Evolutionary conservation across 1,140 invertebrate genomes (phyloP), one percentile per base, ranked within the genome.

Genomic region (Hermatobates lingyangjiaoensis): DNA sequence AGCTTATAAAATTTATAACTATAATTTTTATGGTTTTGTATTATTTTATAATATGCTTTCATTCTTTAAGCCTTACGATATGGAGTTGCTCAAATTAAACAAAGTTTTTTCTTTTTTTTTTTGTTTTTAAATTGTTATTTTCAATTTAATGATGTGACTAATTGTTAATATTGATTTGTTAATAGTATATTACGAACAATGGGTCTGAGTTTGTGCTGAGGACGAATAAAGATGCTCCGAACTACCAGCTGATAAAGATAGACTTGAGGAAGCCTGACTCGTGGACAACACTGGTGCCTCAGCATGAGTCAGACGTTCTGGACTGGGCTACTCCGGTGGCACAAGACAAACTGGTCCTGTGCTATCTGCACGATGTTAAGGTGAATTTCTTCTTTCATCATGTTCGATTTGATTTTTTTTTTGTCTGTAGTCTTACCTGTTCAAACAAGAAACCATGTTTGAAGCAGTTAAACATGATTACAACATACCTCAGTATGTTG

Each of bases 361-460:
- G 82, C 63, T 98, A 97, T 64, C 79, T 96, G 40, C 75, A 87
- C 64, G 89, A 98, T 77, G 94, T 98, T 3, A 96, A 95, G 74
- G 89, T 85, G 68, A 65, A 53, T 39, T 44, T 20, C 28, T 34
- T 7, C 15, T 7, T 34, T 7, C 28, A 34, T 7, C 15, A 34
- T 34, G 15, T 7, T 7, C 15, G 15, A 34, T 34, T 34, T 7
- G 28, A 7, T 7, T 15, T 7, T 34, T 7, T 34, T 34, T 7
- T 34, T 34, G 28, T 34, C 15, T 34, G 15, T 34, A 34, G 15
- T 34, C 28, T 34, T 15, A 7, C 28, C 15, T 7, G n/a, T n/a
- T n/a, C n/a, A n/a, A n/a, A n/a, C n/a, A n/a, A n/a, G n/a, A n/a
- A n/a, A n/a, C n/a, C n/a, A n/a, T n/a, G n/a, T n/a, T n/a, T n/a